These are phyloP conservation scores for Frankliniella intonsa DNA, from an alignment of 2,888 invertebrate species.

Conservation along the genomic window DNA sequence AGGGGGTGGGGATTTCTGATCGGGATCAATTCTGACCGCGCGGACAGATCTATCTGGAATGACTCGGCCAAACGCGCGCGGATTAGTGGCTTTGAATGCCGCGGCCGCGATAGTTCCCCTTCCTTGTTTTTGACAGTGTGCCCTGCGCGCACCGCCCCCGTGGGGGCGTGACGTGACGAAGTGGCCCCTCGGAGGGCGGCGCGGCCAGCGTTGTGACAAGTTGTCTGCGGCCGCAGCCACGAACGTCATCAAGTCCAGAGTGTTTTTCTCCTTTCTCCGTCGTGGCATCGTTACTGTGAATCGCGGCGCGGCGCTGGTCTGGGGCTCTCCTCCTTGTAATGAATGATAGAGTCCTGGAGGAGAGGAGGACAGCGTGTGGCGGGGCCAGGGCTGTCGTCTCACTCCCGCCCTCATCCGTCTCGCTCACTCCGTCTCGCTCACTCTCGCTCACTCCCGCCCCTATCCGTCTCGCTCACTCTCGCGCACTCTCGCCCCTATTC, in stretches of 20 bases:
- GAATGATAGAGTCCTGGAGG: not conserved
- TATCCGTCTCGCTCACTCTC: not conserved
- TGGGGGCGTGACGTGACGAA: not conserved
- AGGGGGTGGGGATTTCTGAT: too few relatives aligned
- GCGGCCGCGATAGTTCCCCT: too few relatives aligned
- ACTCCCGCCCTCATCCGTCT: not conserved
- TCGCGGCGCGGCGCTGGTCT: not conserved
- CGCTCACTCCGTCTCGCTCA: slow-evolving; percentile 6
- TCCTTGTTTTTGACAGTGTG: too few relatives aligned
- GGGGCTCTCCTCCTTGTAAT: not conserved
- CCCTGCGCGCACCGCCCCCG: too few relatives aligned
- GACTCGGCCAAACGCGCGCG: too few relatives aligned
- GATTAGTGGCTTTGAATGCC: too few relatives aligned
- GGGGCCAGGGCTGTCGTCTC: too few relatives aligned
- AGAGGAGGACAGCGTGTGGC: too few relatives aligned
- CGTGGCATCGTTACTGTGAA: slow-evolving; percentile 2
- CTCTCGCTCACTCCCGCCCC: slow-evolving; percentile 17
- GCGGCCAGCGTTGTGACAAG: not conserved
- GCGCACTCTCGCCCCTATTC: not conserved
- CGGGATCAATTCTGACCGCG: too few relatives aligned
- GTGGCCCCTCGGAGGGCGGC: not conserved
- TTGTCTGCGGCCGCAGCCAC: too few relatives aligned
- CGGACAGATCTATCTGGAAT: too few relatives aligned
- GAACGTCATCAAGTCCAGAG: not conserved
- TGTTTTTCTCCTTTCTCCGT: slow-evolving; percentile 11